Evolutionary conservation across 2,113 vertebrate species (phyloP), one percentile per base, ranked within the genome.

Genomic region (Melanerpes formicivorus): DNA sequence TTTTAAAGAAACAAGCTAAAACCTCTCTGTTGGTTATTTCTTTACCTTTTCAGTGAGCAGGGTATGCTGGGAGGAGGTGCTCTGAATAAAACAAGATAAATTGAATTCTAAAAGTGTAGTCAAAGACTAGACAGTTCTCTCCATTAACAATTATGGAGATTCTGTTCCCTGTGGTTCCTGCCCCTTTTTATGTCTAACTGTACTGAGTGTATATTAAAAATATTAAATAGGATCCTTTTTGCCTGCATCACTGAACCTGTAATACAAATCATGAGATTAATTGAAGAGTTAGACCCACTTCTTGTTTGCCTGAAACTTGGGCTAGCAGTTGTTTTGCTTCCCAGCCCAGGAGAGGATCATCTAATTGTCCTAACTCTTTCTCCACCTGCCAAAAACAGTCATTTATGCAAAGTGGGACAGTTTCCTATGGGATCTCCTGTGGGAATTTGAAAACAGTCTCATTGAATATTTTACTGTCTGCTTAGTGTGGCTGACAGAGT

Each of bases 381-480:
- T 87, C 79, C 87, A 82, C 87, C 91, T 87, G 64, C 86, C 62
- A 86, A 58, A 90, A 91, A 3, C 54, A 88, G 87, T 67, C 67
- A 84, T 85, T 88, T 86, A 90, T 92, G 84, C 80, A 84, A 74
- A 91, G 69, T 64, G 80, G 55, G 55, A 52, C 46, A 42, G 85
- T 95, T 95, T 97, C 87, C 90, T 94, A 85, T 92, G 84, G 87
- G 81, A 67, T 95, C 93, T 77, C 65, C 65, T 90, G 27, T 96
- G 94, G 82, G 77, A 94, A 82, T 95, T 63, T 83, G 59, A 50
- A 80, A 80, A 88, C 15, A 72, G 27, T 84, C 73, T 30, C 30
- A 29, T 3, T 89, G 59, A 88, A 13, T 63, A 75, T 82, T 89
- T 88, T 66, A 90, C 87, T 84, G 48, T 74, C 80, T 89, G 73